These are phyloP conservation scores for Cryptus armator DNA, from an alignment of 2,888 invertebrate genomes.

Conservation along the genomic window DNA sequence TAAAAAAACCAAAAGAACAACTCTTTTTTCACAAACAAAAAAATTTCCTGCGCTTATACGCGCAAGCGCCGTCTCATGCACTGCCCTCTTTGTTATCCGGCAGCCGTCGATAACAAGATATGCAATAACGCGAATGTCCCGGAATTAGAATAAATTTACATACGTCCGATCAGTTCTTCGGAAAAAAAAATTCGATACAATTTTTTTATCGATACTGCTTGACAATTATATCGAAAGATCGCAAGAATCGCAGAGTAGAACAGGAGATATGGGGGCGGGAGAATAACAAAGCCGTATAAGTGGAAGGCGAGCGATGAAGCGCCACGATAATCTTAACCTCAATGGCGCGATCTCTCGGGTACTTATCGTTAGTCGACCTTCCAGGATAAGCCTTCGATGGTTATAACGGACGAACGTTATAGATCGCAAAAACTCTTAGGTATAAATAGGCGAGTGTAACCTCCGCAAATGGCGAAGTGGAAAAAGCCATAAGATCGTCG, in stretches of 20 bases:
- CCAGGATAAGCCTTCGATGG: slow-evolving; percentile 41
- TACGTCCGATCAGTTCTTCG: too few species aligned
- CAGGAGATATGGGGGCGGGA: background rate
- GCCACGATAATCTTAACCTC: slow-evolving; percentile 28
- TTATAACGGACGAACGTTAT: slow-evolving; percentile 40
- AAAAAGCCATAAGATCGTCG: slow-evolving; percentile 22
- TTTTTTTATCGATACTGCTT: background rate
- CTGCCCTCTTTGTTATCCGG: too few species aligned
- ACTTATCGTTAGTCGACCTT: slow-evolving; percentile 48
- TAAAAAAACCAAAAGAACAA: too few species aligned
- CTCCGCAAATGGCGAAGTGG: slow-evolving; percentile 27
- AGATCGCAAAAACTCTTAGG: slow-evolving; percentile 12
- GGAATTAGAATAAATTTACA: too few species aligned
- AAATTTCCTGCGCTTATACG: too few species aligned
- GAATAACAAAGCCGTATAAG: slow-evolving; percentile 11
- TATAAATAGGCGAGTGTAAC: slow-evolving; percentile 4
- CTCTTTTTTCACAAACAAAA: too few species aligned
- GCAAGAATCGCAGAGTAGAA: background rate
- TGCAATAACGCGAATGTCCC: too few species aligned
- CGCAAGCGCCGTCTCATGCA: too few species aligned
- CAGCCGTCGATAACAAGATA: too few species aligned
- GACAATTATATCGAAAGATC: background rate
- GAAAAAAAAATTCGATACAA: too few species aligned
- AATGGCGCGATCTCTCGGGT: slow-evolving; percentile 28
- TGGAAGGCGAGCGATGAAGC: slow-evolving; percentile 86